A percentile compares a stretch with the other conserved stretches of the same genome.
These are phyloP conservation scores for Tachysurus fulvidraco DNA, from an alignment of 2,113 vertebrate genomes.

Conservation along the genomic window DNA sequence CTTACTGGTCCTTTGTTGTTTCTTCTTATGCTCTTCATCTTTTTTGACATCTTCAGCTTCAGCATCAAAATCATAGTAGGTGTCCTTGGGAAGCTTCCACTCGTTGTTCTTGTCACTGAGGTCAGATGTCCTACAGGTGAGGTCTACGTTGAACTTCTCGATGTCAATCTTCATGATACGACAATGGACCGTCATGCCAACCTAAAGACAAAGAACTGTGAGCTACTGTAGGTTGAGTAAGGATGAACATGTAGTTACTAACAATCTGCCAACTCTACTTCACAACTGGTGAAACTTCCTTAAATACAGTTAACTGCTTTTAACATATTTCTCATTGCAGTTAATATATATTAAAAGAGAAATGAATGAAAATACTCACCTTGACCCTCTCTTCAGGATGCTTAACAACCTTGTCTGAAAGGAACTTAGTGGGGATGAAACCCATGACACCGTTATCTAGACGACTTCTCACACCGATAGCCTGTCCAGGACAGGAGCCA, in stretches of 20 bases:
- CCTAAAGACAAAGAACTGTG: slow-evolving; percentile 66
- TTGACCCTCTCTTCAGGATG: slow-evolving; percentile 96
- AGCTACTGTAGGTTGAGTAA: neutral
- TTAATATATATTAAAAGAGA: neutral
- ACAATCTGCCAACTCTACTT: neutral
- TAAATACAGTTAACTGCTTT: neutral
- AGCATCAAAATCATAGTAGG: slow-evolving; percentile 92
- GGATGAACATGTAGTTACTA: neutral
- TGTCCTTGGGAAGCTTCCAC: slow-evolving; percentile 97
- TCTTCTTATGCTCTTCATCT: slow-evolving; percentile 93
- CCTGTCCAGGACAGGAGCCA: slow-evolving; percentile 95
- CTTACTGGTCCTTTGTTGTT: slow-evolving; percentile 95
- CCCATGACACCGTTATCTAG: slow-evolving; percentile 95
- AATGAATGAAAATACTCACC: slow-evolving; percentile 68
- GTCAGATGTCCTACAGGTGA: slow-evolving; percentile 95
- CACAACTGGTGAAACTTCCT: neutral
- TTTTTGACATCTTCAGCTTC: slow-evolving; percentile 90
- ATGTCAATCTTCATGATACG: slow-evolving; percentile 99
- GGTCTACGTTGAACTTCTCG: slow-evolving; percentile 95
- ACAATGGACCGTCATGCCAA: slow-evolving; percentile 98
- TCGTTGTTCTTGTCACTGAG: slow-evolving; percentile 95
- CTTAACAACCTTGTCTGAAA: slow-evolving; percentile 97
- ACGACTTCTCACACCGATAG: slow-evolving; percentile 91
- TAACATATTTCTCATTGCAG: neutral
- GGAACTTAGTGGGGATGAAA: slow-evolving; percentile 97